A percentile compares a stretch with the other conserved stretches of the same genome.
Conservation (phyloP, 2,113 vertebrate genomes). For the Heloderma charlesbogerti region DNA sequence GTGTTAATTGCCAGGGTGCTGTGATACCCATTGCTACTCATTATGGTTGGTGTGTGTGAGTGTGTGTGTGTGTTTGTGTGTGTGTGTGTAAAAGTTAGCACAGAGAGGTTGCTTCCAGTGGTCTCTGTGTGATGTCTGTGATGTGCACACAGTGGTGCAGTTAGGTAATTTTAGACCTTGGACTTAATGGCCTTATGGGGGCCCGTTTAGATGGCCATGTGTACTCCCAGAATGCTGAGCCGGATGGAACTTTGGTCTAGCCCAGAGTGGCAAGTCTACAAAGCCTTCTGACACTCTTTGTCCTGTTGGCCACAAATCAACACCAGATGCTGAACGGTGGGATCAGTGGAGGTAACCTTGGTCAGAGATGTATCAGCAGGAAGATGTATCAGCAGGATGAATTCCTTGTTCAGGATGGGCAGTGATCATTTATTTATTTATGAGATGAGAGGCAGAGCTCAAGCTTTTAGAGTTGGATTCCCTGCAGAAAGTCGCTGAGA, state of each 20-base stretch:
- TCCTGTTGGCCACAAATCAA: not conserved
- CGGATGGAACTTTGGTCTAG: no score
- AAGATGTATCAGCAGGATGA: no score
- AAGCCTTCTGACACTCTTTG: no score
- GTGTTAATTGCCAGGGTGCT: not conserved
- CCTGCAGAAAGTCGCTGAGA: not conserved
- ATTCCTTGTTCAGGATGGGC: not conserved
- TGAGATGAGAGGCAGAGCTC: not conserved
- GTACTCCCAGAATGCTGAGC: no score
- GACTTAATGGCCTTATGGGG: no score
- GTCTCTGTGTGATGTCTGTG: not conserved
- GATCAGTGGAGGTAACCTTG: no score
- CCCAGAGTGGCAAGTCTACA: no score
- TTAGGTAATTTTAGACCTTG: no score
- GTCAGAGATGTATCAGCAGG: no score
- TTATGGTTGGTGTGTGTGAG: not conserved
- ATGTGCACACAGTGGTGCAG: no score
- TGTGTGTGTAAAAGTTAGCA: not conserved
- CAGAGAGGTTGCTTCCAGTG: not conserved
- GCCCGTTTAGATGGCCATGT: no score
- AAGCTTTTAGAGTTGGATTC: not conserved
- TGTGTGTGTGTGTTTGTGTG: not conserved
- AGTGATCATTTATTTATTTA: no score
- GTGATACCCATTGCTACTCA: not conserved
- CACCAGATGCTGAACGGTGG: not conserved